phyloP scores from a whole-genome alignment of 1,140 invertebrate genomes.

The Elymnias hypermnestra region DNA sequence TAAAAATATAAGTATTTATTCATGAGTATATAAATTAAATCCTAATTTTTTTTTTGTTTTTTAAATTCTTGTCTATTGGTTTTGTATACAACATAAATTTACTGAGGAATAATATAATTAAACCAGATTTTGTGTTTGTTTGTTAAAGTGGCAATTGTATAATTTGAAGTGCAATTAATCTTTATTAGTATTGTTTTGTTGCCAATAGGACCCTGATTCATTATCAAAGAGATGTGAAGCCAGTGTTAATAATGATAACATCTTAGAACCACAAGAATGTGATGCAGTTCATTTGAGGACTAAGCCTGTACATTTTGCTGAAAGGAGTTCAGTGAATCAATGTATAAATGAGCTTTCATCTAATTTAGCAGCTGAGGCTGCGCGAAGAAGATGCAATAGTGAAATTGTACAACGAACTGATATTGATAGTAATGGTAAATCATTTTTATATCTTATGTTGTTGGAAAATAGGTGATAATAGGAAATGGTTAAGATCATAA shows the following conservation, averaged over 20 bases:
- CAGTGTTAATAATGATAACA: constrained; percentile 56
- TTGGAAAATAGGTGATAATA: no score
- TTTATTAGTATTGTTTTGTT: constrained; percentile 13
- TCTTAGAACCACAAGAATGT: constrained; percentile 44
- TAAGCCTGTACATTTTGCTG: constrained; percentile 50
- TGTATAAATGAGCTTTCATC: constrained; percentile 81
- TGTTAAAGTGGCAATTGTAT: not conserved
- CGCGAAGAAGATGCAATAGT: constrained; percentile 62
- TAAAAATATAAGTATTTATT: no score
- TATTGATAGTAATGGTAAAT: constrained; percentile 50
- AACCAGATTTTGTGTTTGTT: not conserved
- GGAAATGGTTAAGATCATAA: no score
- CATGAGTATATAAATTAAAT: no score
- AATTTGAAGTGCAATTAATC: not conserved
- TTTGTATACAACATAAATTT: no score
- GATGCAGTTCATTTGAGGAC: constrained; percentile 63
- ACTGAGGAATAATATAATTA: no score
- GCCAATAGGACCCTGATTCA: constrained; percentile 51
- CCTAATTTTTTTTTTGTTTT: no score
- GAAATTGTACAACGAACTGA: constrained; percentile 65
- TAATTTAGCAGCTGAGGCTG: constrained; percentile 65
- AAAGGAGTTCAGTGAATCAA: constrained; percentile 77
- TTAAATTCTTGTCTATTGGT: no score
- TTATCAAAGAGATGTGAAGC: constrained; percentile 56
- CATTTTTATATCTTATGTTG: not conserved